A percentile compares a stretch with the other conserved stretches of the same genome.
Conservation (phyloP, 2,888 invertebrate genomes). For the Rhingia campestris region DNA sequence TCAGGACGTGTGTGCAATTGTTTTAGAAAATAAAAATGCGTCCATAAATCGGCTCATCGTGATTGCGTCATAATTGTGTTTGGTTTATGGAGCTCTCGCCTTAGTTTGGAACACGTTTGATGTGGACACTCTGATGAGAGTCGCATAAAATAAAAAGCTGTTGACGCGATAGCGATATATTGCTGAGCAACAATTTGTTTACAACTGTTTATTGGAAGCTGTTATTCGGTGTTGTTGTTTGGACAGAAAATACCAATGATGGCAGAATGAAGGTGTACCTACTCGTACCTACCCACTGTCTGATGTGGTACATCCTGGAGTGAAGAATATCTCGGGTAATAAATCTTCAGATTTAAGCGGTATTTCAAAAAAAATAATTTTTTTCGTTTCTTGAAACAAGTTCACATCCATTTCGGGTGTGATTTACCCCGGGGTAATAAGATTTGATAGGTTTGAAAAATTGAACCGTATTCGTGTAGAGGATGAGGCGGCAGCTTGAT, state of each 20-base stretch:
- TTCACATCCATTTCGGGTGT: too few relatives aligned
- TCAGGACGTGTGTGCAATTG: constrained; percentile 27
- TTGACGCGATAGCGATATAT: constrained; percentile 3
- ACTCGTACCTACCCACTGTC: too few relatives aligned
- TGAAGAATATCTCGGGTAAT: too few relatives aligned
- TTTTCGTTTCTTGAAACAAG: too few relatives aligned
- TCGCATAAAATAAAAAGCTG: neutral
- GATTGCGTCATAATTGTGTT: constrained; percentile 13
- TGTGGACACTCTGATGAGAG: constrained; percentile 8
- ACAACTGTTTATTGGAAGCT: neutral
- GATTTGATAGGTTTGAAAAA: too few relatives aligned
- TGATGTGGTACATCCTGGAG: too few relatives aligned
- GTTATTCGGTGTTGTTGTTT: neutral
- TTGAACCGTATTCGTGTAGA: too few relatives aligned
- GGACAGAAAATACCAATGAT: neutral
- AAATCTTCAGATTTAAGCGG: too few relatives aligned
- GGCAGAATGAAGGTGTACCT: neutral
- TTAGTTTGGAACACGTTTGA: constrained; percentile 30
- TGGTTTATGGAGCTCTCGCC: neutral
- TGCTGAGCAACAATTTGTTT: constrained; percentile 15
- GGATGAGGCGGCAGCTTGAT: too few relatives aligned
- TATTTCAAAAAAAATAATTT: too few relatives aligned
- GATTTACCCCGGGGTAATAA: too few relatives aligned
- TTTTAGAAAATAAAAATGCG: neutral
- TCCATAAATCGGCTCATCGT: neutral